A percentile compares a stretch with the other conserved stretches of the same genome.
Evolutionary conservation across 2,113 vertebrate species (phyloP).

Genomic region (Rhadina sibilatrix): DNA sequence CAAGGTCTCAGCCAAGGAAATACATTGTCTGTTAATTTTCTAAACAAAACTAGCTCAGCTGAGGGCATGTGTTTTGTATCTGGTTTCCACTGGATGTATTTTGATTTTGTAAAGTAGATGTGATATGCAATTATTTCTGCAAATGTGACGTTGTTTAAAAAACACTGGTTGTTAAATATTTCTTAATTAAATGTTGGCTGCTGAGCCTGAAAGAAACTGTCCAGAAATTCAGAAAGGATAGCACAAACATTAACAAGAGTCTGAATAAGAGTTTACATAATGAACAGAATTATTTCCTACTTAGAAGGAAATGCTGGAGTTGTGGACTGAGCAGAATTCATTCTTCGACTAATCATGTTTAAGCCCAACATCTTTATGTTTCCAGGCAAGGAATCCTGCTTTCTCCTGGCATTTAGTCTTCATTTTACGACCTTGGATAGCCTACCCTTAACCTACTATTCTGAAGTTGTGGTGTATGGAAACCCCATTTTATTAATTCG

Average conservation of each 20-base stretch:
- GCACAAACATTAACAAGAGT: background rate
- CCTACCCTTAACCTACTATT: background rate
- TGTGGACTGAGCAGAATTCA: background rate
- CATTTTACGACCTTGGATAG: background rate
- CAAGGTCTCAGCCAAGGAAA: slow-evolving; percentile 12
- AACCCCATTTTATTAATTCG: background rate
- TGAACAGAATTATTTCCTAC: background rate
- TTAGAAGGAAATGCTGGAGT: background rate
- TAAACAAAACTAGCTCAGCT: slow-evolving; percentile 20
- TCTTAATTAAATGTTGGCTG: slow-evolving; percentile 31
- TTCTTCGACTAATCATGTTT: background rate
- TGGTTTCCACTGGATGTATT: slow-evolving; percentile 17
- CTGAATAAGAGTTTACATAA: background rate
- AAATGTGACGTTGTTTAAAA: background rate
- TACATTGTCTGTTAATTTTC: slow-evolving; percentile 37
- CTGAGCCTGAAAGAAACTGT: background rate
- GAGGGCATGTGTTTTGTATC: background rate
- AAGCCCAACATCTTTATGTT: background rate
- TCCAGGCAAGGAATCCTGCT: background rate
- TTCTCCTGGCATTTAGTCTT: background rate
- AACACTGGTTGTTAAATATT: slow-evolving; percentile 16
- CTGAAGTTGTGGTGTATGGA: background rate
- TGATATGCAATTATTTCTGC: slow-evolving; percentile 14
- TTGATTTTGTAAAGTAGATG: background rate
- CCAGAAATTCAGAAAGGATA: background rate